Conservation (phyloP, 2,888 invertebrate genomes). For the Deladenus siricidicola region DNA sequence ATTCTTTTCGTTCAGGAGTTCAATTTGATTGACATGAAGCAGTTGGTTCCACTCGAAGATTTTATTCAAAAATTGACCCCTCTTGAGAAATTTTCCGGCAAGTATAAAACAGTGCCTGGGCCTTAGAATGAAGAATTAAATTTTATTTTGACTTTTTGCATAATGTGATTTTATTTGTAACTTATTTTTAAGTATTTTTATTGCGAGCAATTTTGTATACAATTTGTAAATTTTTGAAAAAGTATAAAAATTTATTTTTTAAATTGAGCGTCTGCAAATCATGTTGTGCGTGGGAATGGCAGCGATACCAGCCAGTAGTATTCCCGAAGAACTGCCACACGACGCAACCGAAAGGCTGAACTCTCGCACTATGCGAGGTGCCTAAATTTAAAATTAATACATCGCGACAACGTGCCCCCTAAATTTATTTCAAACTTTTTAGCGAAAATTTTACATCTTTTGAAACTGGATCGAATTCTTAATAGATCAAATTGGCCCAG, state of each 20-base stretch:
- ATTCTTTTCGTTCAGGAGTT: constrained; percentile 96
- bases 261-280: not conserved
- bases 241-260: too few relatives aligned
- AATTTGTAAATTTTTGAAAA: too few relatives aligned
- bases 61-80: constrained; percentile 68
- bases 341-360: constrained; percentile 6
- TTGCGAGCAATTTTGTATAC: too few relatives aligned
- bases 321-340: not conserved
- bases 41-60: constrained; percentile 91
- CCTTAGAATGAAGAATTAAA: too few relatives aligned
- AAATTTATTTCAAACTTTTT: not conserved
- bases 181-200: too few relatives aligned
- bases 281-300: not conserved
- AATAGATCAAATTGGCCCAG: too few relatives aligned
- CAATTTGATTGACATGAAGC: constrained; percentile 86
- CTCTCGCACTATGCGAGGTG: not conserved
- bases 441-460: too few relatives aligned
- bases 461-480: too few relatives aligned
- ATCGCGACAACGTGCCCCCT: too few relatives aligned
- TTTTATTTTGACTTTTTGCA: too few relatives aligned
- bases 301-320: not conserved
- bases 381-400: too few relatives aligned
- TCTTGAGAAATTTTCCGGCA: not conserved
- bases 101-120: not conserved
- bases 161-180: too few relatives aligned